Base-by-base conservation (phyloP, 2,797 vertebrate genomes). In the Molossus alvarezi region DNA sequence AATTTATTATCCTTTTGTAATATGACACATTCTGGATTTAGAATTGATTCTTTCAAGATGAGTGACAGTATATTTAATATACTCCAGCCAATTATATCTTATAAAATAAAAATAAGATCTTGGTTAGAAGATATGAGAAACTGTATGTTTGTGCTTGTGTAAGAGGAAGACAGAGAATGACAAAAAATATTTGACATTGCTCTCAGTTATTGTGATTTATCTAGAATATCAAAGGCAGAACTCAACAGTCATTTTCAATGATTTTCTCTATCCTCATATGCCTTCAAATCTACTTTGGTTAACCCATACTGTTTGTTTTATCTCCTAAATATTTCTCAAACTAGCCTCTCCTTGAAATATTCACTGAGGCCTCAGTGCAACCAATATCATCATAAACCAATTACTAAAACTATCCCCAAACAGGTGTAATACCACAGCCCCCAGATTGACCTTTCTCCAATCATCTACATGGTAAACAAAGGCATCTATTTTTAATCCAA, bases 1-100 rank as follows among this genome's bases (percentile, higher is more conserved):
- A 93, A 79, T 11, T 77, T 77, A 77, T 71, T 71, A 21, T 71
- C 82, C 14, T 75, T 57, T 64, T 73, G 73, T 62, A 79, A 41
- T 67, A 75, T 9, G 10, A 18, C 51, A 85, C 9, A 10, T 25
- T 1, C 48, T 76, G 18, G 4, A 88, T 62, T 95, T 81, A 67
- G 17, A 73, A 55, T 0, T 9, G 25, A 91, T 94, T 75, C 21
- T 92, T 95, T 71, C 27, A 85, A 94, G 76, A 55, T 45, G 79
- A 88, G 12, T 91, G n/a, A 72, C 21, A 85, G 8, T 58, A 72
- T 88, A 76, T 65, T 86, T 45, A 77, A 82, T 58, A 72, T 77
- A 41, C 45, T 77, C 21, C 11, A 67, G 45, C 11, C 92, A 87
- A 48, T 83, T 94, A 33, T 75, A 45, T 64, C 1, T 60, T 88